Percentiles rank a stretch among this genome's conserved stretches.
These are phyloP conservation scores for Neopipo cinnamomea DNA, from an alignment of 2,113 vertebrate species.

Conservation along the genomic window DNA sequence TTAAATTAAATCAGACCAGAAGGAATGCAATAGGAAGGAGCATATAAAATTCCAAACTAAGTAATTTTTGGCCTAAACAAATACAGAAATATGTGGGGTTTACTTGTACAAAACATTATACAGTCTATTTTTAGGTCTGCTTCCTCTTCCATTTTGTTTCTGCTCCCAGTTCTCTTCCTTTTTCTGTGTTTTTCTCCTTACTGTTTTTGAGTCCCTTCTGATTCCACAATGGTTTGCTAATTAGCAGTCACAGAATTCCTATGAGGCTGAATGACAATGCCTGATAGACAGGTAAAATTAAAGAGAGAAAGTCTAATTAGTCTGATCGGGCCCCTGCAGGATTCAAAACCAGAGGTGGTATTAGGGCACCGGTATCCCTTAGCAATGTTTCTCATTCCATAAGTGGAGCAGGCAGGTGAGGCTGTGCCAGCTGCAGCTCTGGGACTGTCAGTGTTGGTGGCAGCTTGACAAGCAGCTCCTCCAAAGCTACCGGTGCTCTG, in stretches of 20 bases:
- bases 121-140: not conserved
- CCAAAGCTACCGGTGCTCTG: not conserved
- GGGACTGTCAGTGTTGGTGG: not conserved
- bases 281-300: conserved; percentile 17
- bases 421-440: not conserved
- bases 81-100: not conserved
- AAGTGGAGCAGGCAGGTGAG: not conserved
- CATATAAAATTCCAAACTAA: not conserved
- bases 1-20: not conserved
- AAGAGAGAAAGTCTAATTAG: conserved; percentile 31
- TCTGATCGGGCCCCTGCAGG: not conserved
- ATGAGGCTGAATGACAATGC: not conserved
- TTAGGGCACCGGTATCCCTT: not conserved
- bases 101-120: not conserved
- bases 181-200: not conserved
- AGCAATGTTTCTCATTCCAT: not conserved
- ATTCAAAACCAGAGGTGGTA: not conserved
- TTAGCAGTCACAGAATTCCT: not conserved
- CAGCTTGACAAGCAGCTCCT: not conserved
- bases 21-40: not conserved
- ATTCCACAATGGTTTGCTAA: conserved; percentile 7
- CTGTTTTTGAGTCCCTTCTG: not conserved
- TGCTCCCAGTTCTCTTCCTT: not conserved
- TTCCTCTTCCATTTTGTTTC: not conserved
- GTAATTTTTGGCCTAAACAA: not conserved